Evolutionary conservation across 2,797 vertebrate species (phyloP).

Genomic region (Spatula versicolor): DNA sequence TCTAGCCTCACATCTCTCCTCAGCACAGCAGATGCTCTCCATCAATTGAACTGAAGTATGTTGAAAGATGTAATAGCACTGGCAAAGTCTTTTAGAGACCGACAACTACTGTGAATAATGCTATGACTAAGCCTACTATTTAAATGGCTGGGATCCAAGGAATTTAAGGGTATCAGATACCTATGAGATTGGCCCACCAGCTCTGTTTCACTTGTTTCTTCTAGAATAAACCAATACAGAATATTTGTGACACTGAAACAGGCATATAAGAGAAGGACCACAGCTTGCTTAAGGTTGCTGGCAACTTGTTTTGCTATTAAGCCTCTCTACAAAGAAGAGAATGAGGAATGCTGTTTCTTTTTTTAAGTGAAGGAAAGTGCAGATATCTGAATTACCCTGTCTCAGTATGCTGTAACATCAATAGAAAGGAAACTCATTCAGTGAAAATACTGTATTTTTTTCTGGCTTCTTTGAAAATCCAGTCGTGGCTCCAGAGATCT

Average conservation of each 20-base stretch:
- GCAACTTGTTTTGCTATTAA: not conserved
- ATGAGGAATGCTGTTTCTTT: not conserved
- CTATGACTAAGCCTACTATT: not conserved
- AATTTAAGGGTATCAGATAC: not conserved
- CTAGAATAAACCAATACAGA: not conserved
- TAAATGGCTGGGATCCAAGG: not conserved
- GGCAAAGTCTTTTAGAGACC: not conserved
- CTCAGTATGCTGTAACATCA: slow-evolving; percentile 11
- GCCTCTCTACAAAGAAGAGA: not conserved
- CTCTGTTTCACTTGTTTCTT: slow-evolving; percentile 8
- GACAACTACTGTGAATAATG: not conserved
- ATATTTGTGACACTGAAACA: not conserved
- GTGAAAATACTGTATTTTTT: slow-evolving; percentile 37
- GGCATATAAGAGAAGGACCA: not conserved
- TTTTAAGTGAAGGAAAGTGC: not conserved
- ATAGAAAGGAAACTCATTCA: slow-evolving; percentile 48
- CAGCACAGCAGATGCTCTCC: not conserved
- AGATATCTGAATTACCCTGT: not conserved
- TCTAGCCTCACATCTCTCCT: not conserved
- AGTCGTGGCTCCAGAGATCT: slow-evolving; percentile 19
- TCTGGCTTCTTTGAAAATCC: slow-evolving; percentile 38
- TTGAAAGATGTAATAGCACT: not conserved
- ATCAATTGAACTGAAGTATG: not conserved
- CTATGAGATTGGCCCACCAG: not conserved
- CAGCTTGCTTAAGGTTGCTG: not conserved